Evolutionary conservation across 2,113 vertebrate species (phyloP).

Genomic region (Pseudorhombus dupliciocellatus): DNA sequence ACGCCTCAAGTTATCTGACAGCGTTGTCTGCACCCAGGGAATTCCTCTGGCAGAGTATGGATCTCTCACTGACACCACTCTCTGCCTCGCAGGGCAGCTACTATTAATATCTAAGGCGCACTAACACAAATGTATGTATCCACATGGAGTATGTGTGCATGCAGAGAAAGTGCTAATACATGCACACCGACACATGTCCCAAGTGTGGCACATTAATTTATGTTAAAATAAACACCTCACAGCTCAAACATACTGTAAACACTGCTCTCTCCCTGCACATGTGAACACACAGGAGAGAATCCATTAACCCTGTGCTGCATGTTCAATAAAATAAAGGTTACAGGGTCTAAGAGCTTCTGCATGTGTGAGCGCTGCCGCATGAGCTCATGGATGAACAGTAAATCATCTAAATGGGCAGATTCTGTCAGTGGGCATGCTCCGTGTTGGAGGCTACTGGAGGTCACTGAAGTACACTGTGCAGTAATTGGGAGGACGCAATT

Average conservation of each 20-base stretch:
- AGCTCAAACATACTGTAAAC: neutral
- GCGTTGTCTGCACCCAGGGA: constrained; percentile 58
- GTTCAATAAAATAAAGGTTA: constrained; percentile 48
- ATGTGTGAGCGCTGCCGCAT: too few relatives aligned
- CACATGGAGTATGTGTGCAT: neutral
- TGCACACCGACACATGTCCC: constrained; percentile 13
- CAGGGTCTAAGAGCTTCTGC: too few relatives aligned
- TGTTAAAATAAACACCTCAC: neutral
- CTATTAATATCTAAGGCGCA: constrained; percentile 67
- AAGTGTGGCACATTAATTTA: constrained; percentile 12
- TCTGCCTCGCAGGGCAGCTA: constrained; percentile 57
- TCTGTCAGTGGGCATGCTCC: neutral
- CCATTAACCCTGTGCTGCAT: constrained; percentile 19
- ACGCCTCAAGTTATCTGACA: constrained; percentile 73
- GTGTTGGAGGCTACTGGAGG: constrained; percentile 2
- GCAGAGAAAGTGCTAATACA: constrained; percentile 9
- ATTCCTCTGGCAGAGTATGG: constrained; percentile 52
- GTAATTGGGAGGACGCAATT: constrained; percentile 52
- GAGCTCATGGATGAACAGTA: too few relatives aligned
- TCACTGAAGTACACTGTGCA: constrained; percentile 28
- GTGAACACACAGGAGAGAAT: constrained; percentile 17
- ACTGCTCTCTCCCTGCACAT: neutral
- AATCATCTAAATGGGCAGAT: constrained; percentile 14
- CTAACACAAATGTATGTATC: constrained; percentile 29
- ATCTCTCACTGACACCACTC: constrained; percentile 62